Base-by-base conservation (phyloP, 2,888 invertebrate genomes). In the Ochropleura leucogaster region DNA sequence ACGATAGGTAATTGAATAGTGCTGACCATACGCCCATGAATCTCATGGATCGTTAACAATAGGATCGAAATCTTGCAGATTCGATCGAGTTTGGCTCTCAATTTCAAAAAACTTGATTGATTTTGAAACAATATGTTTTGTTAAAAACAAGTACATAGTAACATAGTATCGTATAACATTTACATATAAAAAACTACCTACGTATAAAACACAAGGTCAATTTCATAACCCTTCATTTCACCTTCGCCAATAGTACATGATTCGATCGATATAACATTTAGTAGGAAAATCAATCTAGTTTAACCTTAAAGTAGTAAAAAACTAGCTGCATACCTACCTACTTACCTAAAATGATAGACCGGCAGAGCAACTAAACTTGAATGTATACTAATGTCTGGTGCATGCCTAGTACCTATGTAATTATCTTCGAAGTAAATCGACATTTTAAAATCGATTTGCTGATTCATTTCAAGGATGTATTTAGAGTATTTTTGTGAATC, bases 271-370 rank as follows among this genome's bases (percentile, higher is more conserved):
- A 68, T 46, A 83, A 44, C 49, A 44, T 68, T 74, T 71, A 71
- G 14, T 65, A 49, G 10, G 30, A 74, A 71, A 71, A 30, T 66
- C 47, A 59, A 10, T 66, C 70, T 55, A 59, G 68, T 84, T 74
- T 42, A 62, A 57, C 47, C 30, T 49, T 66, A 59, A 70, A 55
- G n/a, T n/a, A 57, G 10, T 42, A 68, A 62, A 81, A 84, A 83
- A 85, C 73, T 60, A 62, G 79, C 59, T 60, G 60, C 59, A 79
- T 71, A 14, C 64, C 69, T 65, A 55, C 72, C 74, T 71, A 81
- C 59, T 78, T 72, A 83, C 85, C 79, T 69, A 74, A 85, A 78
- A 65, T 68, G 70, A 46, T 9, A 77, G 69, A 71, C 71, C 30
- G 68, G 81, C 59, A 66, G 53, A 69, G 68, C 69, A 64, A 63